Base-by-base conservation (phyloP, 2,797 vertebrate genomes). In the Tokudaia tokunoshimensis region DNA sequence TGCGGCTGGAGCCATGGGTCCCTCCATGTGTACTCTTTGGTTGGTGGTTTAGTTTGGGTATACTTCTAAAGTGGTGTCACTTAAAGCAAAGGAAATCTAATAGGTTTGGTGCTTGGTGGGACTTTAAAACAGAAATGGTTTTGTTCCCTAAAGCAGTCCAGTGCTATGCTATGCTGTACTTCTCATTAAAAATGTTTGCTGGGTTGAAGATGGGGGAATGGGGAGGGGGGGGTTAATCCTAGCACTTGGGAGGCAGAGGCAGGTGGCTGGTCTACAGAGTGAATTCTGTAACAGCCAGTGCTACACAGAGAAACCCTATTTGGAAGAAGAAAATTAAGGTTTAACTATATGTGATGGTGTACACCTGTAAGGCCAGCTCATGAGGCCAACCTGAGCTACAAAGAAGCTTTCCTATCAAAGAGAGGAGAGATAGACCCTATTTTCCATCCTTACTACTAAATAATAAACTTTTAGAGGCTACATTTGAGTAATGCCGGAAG, bases 41-140 rank as follows among this genome's bases (percentile, higher is more conserved):
- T 52, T 52, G 52, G 52, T 52, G 52, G 52, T 52, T 52, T 52
- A 52, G 52, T 52, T 52, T 29, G 74, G 50, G 81, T 61, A 61
- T 57, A 83, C 41, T 70, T 84, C 6, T 34, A 59, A 80, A 67
- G 15, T 41, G 41, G 6, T 26, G 41, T 65, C 63, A 80, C 79
- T 87, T 75, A 92, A 90, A 63, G 80, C 47, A 76, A 95, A 88
- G 41, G 47, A 74, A 88, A 90, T 29, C 57, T 78, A 89, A 65
- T 55, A 74, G n/a, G 47, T 76, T 4, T 76, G 37, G 65, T 88
- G 95, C n/a, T 74, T 55, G 80, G 52, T 37, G 81, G 44, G 44
- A 29, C 29, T 47, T 95, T 79, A 52, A 94, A 84, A 65, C 74
- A 4, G 11, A 94, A 79, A 84, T 37, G 34, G 52, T 37, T 94